Base-by-base conservation (phyloP, 2,888 invertebrate genomes). In the Dynastes hyllus region DNA sequence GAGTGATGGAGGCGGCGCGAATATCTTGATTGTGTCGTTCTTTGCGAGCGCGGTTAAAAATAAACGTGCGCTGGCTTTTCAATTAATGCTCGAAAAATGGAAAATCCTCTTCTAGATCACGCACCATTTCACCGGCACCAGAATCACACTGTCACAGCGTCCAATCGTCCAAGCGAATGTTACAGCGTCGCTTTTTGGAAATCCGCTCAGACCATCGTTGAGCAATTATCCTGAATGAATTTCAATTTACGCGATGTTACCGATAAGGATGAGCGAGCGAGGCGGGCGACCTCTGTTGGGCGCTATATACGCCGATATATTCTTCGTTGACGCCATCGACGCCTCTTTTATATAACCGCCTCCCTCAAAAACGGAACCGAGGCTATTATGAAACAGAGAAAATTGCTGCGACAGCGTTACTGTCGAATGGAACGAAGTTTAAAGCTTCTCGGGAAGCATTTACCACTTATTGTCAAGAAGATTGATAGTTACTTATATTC, bases 81-180 rank as follows among this genome's bases (percentile, higher is more conserved):
- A 88, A 88, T 88, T 87, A 88, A 87, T 84, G 86, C 83, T 85
- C 86, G 80, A 87, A 88, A 88, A 88, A 88, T 87, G 86, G 87
- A 87, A 87, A 87, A 87, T 87, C 88, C 87, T 84, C 85, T 84
- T 80, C 71, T 45, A 71, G 78, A 73, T 71, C 78, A 78, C 78
- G 78, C 78, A 78, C 78, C 78, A 78, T 78, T 78, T 78, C 78
- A 78, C 78, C 71, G 71, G 65, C 71, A 86, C 85, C 86, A 84
- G 86, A 87, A 86, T 86, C 85, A 85, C 85, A 84, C 85, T 87
- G 86, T 87, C 87, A 86, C 85, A 85, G 81, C 45, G 80, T 61
- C 78, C 73, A 63, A 61, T 73, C 65, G 73, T 55, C 73, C 78
- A 65, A 37, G 50, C 50, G 51, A 71, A 78, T 73, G 58, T 73